phyloP scores from a whole-genome alignment of 2,888 invertebrate genomes.

The Leucozona laternaria region DNA sequence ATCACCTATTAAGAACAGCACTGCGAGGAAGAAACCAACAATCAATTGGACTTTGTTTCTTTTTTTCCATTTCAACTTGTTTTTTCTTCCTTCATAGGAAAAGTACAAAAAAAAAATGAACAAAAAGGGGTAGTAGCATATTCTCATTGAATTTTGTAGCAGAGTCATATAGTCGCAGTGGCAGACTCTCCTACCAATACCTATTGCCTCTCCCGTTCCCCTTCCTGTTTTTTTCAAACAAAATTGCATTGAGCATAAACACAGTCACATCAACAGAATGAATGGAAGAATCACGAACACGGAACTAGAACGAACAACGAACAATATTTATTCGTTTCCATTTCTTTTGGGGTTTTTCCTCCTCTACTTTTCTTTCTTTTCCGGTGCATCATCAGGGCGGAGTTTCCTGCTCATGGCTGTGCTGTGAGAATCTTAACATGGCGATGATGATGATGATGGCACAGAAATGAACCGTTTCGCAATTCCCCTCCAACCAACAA shows the following conservation, averaged over 20 bases:
- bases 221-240: conserved; percentile 3
- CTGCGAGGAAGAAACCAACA: conserved; percentile 63
- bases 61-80: conserved; percentile 22
- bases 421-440: conserved; percentile 39
- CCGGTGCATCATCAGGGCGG: conserved; percentile 65
- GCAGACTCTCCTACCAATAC: neutral
- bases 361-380: conserved; percentile 52
- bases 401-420: conserved; percentile 50
- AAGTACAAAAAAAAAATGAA: conserved; percentile 29
- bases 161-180: neutral
- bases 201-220: neutral
- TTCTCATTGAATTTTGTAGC: conserved; percentile 16
- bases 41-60: conserved; percentile 63
- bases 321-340: conserved; percentile 41
- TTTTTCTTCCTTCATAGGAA: conserved; percentile 28
- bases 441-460: conserved; percentile 35
- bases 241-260: conserved; percentile 57
- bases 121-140: conserved; percentile 54
- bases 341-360: conserved; percentile 60
- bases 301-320: conserved; percentile 29
- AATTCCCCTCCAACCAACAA: conserved; percentile 67
- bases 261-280: conserved; percentile 29
- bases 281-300: conserved; percentile 48
- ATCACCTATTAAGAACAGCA: conserved; percentile 49
- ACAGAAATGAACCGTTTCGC: conserved; percentile 58